phyloP scores from a whole-genome alignment of 1,140 invertebrate species.

The Bombus soroeensis region DNA sequence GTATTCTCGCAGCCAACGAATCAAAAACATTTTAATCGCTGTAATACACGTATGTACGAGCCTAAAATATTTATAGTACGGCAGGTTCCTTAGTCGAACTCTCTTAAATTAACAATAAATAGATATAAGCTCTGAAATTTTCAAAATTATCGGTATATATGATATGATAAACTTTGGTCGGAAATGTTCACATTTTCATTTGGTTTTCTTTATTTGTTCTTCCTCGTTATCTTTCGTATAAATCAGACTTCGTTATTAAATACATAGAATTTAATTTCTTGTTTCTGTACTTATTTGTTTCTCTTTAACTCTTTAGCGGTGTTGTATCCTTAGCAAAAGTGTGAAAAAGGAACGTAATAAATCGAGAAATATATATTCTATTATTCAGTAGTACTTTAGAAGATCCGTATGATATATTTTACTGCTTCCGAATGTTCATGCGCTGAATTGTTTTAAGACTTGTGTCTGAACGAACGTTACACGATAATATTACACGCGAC shows the following conservation, averaged over 20 bases:
- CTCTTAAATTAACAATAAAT: conserved; percentile 47
- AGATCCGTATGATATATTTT: background rate
- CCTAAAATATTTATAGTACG: conserved; percentile 41
- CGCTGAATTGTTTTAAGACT: background rate
- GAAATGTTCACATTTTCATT: conserved; percentile 39
- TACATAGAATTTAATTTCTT: background rate
- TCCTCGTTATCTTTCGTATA: background rate
- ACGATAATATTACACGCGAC: too few relatives aligned
- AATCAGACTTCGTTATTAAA: conserved; percentile 7
- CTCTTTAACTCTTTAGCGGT: background rate
- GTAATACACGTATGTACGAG: conserved; percentile 14
- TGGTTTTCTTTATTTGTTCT: background rate
- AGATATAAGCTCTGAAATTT: conserved; percentile 38
- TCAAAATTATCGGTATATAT: conserved; percentile 53
- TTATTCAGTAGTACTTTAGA: background rate
- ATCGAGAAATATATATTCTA: background rate
- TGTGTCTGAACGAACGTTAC: background rate
- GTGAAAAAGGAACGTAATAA: conserved; percentile 12
- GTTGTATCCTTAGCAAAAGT: background rate
- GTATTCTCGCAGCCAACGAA: conserved; percentile 22
- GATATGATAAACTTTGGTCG: conserved; percentile 63
- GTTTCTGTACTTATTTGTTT: background rate
- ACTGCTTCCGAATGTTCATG: background rate
- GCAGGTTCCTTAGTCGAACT: conserved; percentile 47
- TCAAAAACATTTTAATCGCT: conserved; percentile 46